These are phyloP conservation scores for Spatulosminthurus flaviceps DNA, from an alignment of 2,888 invertebrate genomes.

Conservation along the genomic window DNA sequence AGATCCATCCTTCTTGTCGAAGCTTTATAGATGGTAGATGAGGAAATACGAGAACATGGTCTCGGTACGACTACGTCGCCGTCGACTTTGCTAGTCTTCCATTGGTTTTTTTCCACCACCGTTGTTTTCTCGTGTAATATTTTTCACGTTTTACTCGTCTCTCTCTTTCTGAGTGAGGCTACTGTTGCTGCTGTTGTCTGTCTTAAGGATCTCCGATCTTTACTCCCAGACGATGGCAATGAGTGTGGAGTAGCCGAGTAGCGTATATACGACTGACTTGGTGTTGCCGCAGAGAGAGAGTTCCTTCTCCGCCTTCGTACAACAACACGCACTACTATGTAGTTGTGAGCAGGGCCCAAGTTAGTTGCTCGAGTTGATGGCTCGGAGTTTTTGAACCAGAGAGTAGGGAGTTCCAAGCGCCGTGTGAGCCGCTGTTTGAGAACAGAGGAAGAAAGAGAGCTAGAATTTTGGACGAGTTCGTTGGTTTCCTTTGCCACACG, in stretches of 20 bases:
- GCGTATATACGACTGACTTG: conserved; percentile 20
- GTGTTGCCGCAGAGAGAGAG: neutral
- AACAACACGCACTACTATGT: conserved; percentile 7
- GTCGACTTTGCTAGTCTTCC: conserved; percentile 20
- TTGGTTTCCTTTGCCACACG: neutral
- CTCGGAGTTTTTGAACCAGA: conserved; percentile 16
- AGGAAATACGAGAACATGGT: conserved; percentile 28
- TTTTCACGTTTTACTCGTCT: conserved; percentile 2
- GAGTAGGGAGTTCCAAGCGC: neutral
- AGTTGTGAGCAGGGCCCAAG: neutral
- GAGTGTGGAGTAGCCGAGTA: conserved; percentile 2
- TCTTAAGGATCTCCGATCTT: conserved; percentile 4
- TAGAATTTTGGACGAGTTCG: conserved; percentile 4
- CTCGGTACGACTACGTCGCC: neutral
- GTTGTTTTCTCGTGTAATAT: neutral
- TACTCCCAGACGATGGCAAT: conserved; percentile 19
- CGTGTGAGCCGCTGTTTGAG: neutral
- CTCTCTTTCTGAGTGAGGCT: neutral
- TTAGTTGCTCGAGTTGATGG: conserved; percentile 30
- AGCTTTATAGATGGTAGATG: conserved; percentile 34
- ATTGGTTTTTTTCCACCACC: conserved; percentile 29
- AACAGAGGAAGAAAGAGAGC: neutral
- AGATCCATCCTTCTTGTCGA: conserved; percentile 37
- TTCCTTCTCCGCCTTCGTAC: neutral
- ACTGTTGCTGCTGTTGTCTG: neutral